Evolutionary conservation across 2,888 invertebrate genomes (phyloP).

Genomic region (Thecophora atra): DNA sequence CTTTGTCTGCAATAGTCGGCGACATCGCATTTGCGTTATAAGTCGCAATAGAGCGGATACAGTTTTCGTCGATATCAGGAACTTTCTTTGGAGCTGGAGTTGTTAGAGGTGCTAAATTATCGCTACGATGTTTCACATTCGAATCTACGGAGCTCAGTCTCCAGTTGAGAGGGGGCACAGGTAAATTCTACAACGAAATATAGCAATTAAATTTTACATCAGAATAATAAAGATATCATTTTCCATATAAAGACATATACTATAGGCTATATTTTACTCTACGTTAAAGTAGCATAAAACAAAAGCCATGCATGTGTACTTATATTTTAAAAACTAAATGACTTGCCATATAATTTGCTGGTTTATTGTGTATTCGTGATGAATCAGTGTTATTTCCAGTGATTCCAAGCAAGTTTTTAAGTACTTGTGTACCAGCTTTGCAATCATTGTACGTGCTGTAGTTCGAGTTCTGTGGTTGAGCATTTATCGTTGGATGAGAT

Average conservation of each 20-base stretch:
- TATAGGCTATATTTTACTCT: too few species aligned
- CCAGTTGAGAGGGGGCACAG: constrained; percentile 43
- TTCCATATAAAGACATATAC: too few species aligned
- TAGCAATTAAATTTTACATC: too few species aligned
- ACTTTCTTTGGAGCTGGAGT: neutral
- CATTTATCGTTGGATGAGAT: too few species aligned
- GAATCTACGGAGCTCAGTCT: constrained; percentile 15
- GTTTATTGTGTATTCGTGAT: neutral
- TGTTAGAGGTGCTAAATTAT: too few species aligned
- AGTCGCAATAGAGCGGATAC: neutral
- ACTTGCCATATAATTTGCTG: constrained; percentile 30
- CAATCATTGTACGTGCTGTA: constrained; percentile 25
- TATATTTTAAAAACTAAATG: neutral
- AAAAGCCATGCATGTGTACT: too few species aligned
- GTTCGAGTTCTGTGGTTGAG: constrained; percentile 13
- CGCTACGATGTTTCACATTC: too few species aligned
- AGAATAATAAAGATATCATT: too few species aligned
- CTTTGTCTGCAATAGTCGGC: neutral
- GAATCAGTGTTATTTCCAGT: constrained; percentile 17
- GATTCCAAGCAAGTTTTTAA: constrained; percentile 51
- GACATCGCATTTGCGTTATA: neutral
- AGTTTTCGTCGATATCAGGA: too few species aligned
- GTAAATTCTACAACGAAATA: constrained; percentile 21
- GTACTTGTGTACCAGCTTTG: constrained; percentile 48
- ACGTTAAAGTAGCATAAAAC: too few species aligned